Evolutionary conservation across 1,140 invertebrate genomes (phyloP).

Genomic region (Gonatopus flavifemur): DNA sequence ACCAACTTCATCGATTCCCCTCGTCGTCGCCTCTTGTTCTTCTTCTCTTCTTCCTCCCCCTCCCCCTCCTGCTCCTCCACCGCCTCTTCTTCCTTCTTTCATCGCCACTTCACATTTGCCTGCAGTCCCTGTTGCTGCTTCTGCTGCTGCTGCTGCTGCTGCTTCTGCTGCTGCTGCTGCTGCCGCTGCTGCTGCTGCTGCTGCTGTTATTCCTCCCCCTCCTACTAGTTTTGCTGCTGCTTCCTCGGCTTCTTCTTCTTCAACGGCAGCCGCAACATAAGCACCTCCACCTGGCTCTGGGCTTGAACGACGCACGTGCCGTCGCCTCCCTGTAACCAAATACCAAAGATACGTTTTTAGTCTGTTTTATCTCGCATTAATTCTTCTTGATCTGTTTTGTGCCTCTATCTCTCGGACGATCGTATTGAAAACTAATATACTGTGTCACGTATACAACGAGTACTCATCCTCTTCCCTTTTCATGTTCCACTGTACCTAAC

Average conservation of each 20-base stretch:
- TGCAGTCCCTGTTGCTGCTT: too few species aligned
- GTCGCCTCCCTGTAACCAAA: slow-evolving; percentile 57
- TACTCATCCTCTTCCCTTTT: too few species aligned
- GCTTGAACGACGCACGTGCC: slow-evolving; percentile 51
- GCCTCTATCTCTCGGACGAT: too few species aligned
- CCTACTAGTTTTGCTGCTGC: slow-evolving; percentile 15
- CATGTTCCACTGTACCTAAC: too few species aligned
- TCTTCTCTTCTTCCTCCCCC: slow-evolving; percentile 14
- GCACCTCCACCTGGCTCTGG: slow-evolving; percentile 40
- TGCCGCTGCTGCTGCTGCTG: not conserved
- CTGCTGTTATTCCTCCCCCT: slow-evolving; percentile 3
- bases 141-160: not conserved
- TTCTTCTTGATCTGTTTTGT: slow-evolving; percentile 28
- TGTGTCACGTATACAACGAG: too few species aligned
- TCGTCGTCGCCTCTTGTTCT: slow-evolving; percentile 7
- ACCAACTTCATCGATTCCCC: slow-evolving; percentile 20
- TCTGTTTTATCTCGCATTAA: slow-evolving; percentile 35
- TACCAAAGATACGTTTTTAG: slow-evolving; percentile 42
- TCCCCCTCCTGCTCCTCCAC: not conserved
- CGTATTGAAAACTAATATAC: too few species aligned
- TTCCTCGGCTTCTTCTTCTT: slow-evolving; percentile 20
- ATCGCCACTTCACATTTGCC: not conserved
- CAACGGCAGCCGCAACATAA: slow-evolving; percentile 23
- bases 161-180: slow-evolving; percentile 16
- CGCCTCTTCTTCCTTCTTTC: too few species aligned